Base-by-base conservation (phyloP, 1,140 invertebrate species). In the Caerostris extrusa region DNA sequence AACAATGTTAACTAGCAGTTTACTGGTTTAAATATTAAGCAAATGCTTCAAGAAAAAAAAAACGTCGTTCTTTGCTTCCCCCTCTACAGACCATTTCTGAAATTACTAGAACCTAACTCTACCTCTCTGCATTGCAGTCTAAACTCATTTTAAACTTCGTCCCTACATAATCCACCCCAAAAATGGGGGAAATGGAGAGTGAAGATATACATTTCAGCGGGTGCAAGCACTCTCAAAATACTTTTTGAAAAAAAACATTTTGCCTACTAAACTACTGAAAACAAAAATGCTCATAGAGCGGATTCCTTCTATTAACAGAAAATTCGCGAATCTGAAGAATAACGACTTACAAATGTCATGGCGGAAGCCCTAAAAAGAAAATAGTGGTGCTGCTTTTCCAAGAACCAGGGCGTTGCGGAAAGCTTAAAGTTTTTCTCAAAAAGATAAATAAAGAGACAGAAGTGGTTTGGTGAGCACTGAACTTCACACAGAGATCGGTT, bases 321-420 rank as follows among this genome's bases (percentile, higher is more conserved):
- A 87, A 57, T 61, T 58, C 67, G 53, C 88, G 55, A 34, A 77
- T 58, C 90, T 8, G 69, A 91, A 77, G 61, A 91, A 58, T 91
- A 77, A 91, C 57, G 57, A 50, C 90, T 91, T 91, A 60, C 69
- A 19, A 53, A 81, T 55, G 69, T 82, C 90, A 17, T 61, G 57
- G 69, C 19, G 71, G 55, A 53, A 91, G 60, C 71, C 69, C 67
- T 93, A 93, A 93, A 87, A 93, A 77, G 91, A 55, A 93, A 93
- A 87, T 87, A 87, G 61, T 87, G n/a, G 17, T 19, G 83, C 82
- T 61, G 87, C 77, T 93, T 87, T 55, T 77, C 83, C 61, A 64
- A 14, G 83, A 87, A 93, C 19, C 55, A 77, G 67, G 71, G 64
- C 83, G 60, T 83, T n/a, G 7, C 64, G 50, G 83, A 64, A 83